phyloP scores from a whole-genome alignment of 2,797 vertebrate genomes.

The Mergus octosetaceus region DNA sequence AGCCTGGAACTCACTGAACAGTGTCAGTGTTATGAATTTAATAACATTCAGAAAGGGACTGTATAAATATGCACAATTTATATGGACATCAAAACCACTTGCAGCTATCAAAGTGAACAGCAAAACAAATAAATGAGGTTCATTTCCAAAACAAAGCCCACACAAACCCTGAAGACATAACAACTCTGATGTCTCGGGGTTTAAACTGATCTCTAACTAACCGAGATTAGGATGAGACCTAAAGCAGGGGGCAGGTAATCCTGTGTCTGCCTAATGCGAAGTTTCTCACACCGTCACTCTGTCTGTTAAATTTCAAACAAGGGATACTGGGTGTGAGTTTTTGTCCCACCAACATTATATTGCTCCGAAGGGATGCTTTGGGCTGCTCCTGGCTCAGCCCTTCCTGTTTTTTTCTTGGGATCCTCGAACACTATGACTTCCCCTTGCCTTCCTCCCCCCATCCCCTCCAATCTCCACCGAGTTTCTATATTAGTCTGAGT shows the following conservation, averaged over 20 bases:
- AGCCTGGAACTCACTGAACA: background rate
- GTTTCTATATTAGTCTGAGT: constrained; percentile 73
- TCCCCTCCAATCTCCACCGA: background rate
- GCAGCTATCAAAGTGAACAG: constrained; percentile 17
- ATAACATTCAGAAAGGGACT: background rate
- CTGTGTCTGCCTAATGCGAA: background rate
- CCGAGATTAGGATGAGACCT: background rate
- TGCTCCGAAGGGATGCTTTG: background rate
- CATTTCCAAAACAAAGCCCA: constrained; percentile 4
- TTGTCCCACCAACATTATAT: background rate
- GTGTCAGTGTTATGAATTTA: background rate
- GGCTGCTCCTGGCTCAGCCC: background rate
- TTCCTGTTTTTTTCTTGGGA: background rate
- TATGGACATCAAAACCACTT: background rate
- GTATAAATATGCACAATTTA: constrained; percentile 3
- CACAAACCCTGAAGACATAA: background rate
- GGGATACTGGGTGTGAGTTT: background rate
- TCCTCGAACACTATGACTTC: accelerated
- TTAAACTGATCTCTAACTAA: constrained; percentile 35
- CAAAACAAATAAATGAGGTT: constrained; percentile 10
- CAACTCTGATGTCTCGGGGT: background rate
- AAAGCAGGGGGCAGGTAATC: constrained; percentile 26
- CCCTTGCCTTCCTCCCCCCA: background rate
- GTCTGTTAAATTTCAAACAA: background rate
- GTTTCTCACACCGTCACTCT: background rate